Evolutionary conservation across 2,113 vertebrate genomes (phyloP).

Genomic region (Empidonax traillii): DNA sequence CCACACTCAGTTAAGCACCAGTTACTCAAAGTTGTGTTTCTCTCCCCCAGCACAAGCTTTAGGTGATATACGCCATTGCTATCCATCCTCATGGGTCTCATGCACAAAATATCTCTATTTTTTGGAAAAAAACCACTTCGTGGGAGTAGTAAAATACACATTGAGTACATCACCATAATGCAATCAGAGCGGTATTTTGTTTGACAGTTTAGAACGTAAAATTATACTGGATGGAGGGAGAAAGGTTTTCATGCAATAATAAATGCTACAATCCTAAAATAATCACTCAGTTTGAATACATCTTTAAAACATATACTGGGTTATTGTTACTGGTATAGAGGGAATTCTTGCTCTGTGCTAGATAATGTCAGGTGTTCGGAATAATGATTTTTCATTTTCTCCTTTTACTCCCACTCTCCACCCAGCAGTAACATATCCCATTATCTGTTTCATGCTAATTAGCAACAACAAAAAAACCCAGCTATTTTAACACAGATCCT

Average conservation of each 20-base stretch:
- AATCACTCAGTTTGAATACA: not conserved
- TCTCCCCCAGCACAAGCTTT: not conserved
- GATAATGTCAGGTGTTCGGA: not conserved
- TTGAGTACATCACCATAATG: not conserved
- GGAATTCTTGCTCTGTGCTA: not conserved
- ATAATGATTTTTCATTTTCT: not conserved
- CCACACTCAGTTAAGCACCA: not conserved
- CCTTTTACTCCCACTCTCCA: not conserved
- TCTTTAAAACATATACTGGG: not conserved
- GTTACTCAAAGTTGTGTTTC: not conserved
- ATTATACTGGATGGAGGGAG: not conserved
- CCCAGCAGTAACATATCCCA: not conserved
- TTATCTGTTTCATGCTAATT: not conserved
- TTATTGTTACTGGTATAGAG: not conserved
- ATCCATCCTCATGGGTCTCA: not conserved
- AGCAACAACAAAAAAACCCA: not conserved
- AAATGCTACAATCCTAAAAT: constrained; percentile 1
- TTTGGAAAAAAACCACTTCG: not conserved
- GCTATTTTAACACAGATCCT: not conserved
- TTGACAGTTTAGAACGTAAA: not conserved
- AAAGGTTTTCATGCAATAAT: not conserved
- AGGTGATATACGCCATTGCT: not conserved
- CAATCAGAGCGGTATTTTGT: not conserved
- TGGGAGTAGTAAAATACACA: not conserved
- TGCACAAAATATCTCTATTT: not conserved